Base-by-base conservation (phyloP, 1,140 invertebrate genomes). In the Bombus ignitus region DNA sequence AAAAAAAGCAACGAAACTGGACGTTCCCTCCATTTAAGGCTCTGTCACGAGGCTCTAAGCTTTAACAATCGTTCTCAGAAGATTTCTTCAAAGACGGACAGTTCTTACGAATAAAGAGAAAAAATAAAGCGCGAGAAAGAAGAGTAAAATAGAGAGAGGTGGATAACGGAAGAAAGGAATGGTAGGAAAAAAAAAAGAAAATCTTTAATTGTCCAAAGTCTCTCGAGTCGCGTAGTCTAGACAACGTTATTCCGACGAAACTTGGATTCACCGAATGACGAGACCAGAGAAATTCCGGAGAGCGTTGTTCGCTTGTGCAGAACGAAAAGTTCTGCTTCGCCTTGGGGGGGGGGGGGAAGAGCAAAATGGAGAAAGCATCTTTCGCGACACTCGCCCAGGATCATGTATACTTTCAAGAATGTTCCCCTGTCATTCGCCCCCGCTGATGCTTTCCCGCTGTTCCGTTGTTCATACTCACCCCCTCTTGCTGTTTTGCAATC, bases 151-250 rank as follows among this genome's bases (percentile, higher is more conserved):
- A 47, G 13, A 1, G 15, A 39, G 10, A 62, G 59, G 12, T n/a
- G 59, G 59, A n/a, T 28, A 62, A 2, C 28, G 22, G 28, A 62
- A 62, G 28, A 3, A 62, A n/a, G 59, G 10, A 5, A 62, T 28
- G 13, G 28, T 13, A 28, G 3, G 10, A 32, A 12, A 28, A 68
- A 32, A 32, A 79, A 65, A 42, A 35, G 12, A 12, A 68, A 35
- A 76, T 35, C 62, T 79, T 79, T 79, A 79, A 79, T 79, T 79
- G 77, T 79, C 12, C 62, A 68, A 79, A 79, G 77, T 68, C 77
- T 66, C 77, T 47, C 42, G 53, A 76, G 35, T 62, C 59, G 59
- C 59, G 18, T 68, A 44, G 77, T 47, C n/a, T 25, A 66, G 77
- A 65, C 76, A 65, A 78, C 62, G 59, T 65, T 65, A 32, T n/a